phyloP scores from a whole-genome alignment of 2,888 invertebrate genomes.

The Catonia carolina region DNA sequence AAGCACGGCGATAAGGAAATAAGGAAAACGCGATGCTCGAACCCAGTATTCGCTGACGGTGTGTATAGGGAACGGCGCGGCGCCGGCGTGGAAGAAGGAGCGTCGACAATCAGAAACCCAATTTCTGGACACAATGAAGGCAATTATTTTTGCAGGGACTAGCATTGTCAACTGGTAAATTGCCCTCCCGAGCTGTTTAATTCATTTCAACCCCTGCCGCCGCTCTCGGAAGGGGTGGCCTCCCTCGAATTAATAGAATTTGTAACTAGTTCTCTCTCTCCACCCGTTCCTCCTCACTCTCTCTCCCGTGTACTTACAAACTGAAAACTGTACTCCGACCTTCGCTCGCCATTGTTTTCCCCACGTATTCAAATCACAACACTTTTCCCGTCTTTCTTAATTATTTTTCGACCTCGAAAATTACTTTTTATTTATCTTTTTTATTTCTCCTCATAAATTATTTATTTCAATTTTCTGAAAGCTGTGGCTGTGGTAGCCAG shows the following conservation, averaged over 20 bases:
- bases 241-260: slow-evolving; percentile 33
- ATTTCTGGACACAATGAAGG: slow-evolving; percentile 35
- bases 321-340: too few species aligned
- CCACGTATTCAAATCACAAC: too few species aligned
- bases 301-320: not conserved
- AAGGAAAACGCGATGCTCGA: not conserved
- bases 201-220: slow-evolving; percentile 11
- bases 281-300: not conserved
- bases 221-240: slow-evolving; percentile 6
- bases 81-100: not conserved
- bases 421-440: too few species aligned
- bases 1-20: slow-evolving; percentile 4
- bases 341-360: too few species aligned
- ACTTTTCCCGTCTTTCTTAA: too few species aligned
- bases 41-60: too few species aligned
- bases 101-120: slow-evolving; percentile 29
- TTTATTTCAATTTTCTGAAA: too few species aligned
- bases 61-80: too few species aligned
- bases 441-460: too few species aligned
- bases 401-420: too few species aligned
- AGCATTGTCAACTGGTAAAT: slow-evolving; percentile 16
- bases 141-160: slow-evolving; percentile 33
- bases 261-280: slow-evolving; percentile 31
- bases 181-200: slow-evolving; percentile 15
- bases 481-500: too few species aligned